These are phyloP conservation scores for Lordiphosa mommai DNA, from an alignment of 1,140 invertebrate genomes.

Conservation along the genomic window DNA sequence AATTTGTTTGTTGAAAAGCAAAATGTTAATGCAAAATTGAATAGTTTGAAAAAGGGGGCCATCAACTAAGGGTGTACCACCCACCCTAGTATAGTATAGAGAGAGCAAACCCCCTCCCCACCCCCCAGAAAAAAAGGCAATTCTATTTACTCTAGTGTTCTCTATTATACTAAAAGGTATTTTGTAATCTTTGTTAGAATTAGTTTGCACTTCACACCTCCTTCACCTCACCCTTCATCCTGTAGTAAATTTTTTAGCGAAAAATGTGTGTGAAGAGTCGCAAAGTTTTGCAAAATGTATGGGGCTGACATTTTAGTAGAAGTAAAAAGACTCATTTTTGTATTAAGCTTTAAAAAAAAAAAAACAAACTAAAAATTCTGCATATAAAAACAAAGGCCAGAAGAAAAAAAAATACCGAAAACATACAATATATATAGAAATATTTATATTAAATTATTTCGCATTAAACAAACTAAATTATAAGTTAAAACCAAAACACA, in stretches of 20 bases:
- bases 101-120: neutral
- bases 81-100: too few species aligned
- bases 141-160: conserved; percentile 29
- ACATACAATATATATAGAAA: conserved; percentile 29
- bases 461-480: conserved; percentile 21
- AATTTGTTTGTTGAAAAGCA: conserved; percentile 41
- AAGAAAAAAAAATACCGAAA: neutral
- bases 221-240: neutral
- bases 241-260: conserved; percentile 25
- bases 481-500: conserved; percentile 15
- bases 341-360: conserved; percentile 38
- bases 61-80: too few species aligned
- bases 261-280: conserved; percentile 13
- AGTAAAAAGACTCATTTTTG: conserved; percentile 45
- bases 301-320: conserved; percentile 4
- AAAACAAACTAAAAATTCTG: conserved; percentile 10
- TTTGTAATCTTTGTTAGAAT: conserved; percentile 23
- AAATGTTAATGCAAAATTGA: conserved; percentile 6
- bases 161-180: conserved; percentile 15
- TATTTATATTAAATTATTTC: conserved; percentile 56
- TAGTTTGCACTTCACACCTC: conserved; percentile 20
- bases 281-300: conserved; percentile 11
- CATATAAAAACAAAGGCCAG: conserved; percentile 13
- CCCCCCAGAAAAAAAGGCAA: neutral
- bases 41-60: too few species aligned